These are phyloP conservation scores for Excalfactoria chinensis DNA, from an alignment of 2,113 vertebrate species.

Conservation along the genomic window DNA sequence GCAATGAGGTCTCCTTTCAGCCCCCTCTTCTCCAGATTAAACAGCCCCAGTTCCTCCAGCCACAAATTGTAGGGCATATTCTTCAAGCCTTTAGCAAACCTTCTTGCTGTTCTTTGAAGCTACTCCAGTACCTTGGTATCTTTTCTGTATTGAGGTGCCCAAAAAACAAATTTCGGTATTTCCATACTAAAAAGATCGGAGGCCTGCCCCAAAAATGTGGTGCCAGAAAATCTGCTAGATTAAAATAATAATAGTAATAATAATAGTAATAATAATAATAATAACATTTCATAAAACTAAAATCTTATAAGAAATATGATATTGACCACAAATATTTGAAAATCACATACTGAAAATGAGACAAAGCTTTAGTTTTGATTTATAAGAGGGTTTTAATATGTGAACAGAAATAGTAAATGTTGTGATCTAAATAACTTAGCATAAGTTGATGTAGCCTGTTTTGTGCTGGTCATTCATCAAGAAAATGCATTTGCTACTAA, in stretches of 20 bases:
- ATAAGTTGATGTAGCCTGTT: not conserved
- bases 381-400: not conserved
- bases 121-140: too few relatives aligned
- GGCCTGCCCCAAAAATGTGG: not conserved
- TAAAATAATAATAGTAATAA: too few relatives aligned
- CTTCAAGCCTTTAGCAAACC: too few relatives aligned
- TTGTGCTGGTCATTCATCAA: not conserved
- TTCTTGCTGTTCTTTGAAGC: too few relatives aligned
- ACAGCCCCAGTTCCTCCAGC: too few relatives aligned
- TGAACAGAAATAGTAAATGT: conserved; percentile 8
- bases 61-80: too few relatives aligned
- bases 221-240: not conserved
- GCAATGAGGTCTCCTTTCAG: too few relatives aligned
- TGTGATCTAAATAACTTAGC: not conserved
- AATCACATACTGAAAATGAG: not conserved
- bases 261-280: not conserved
- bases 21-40: too few relatives aligned
- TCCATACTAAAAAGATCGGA: not conserved
- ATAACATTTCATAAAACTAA: not conserved
- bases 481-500: not conserved
- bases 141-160: too few relatives aligned
- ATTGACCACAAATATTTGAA: not conserved
- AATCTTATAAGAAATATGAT: not conserved
- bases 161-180: not conserved
- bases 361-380: not conserved